phyloP scores from a whole-genome alignment of 1,140 invertebrate species.

The Ceratoteleas bidentatus region DNA sequence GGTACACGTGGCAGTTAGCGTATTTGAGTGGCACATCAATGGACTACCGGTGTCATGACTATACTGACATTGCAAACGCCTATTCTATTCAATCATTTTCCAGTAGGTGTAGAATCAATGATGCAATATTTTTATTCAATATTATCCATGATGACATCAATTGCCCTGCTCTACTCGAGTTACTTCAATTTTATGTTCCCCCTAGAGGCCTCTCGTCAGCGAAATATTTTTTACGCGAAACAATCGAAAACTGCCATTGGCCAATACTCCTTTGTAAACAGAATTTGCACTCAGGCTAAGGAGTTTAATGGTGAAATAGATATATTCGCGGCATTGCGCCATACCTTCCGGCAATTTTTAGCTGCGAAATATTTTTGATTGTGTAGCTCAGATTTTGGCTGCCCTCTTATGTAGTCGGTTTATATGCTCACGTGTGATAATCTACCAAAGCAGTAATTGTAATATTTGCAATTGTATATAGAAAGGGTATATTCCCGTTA shows the following conservation, averaged over 20 bases:
- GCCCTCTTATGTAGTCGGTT: not conserved
- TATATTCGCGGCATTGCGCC: too few species aligned
- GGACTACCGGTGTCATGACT: not conserved
- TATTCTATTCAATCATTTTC: not conserved
- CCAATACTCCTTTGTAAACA: too few species aligned
- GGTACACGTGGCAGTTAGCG: not conserved
- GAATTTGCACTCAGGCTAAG: too few species aligned
- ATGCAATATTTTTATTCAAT: not conserved
- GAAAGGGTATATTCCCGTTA: not conserved
- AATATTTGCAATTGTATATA: not conserved
- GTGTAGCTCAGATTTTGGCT: not conserved
- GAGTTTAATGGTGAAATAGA: too few species aligned
- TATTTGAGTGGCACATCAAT: not conserved
- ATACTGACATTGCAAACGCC: not conserved
- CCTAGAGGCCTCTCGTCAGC: too few species aligned
- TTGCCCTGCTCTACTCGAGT: not conserved
- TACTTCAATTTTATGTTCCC: not conserved
- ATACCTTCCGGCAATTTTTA: too few species aligned
- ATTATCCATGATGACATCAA: not conserved
- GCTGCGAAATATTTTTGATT: too few species aligned
- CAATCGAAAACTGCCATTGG: too few species aligned
- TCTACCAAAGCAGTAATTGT: not conserved
- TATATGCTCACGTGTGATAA: too few species aligned
- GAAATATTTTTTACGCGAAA: too few species aligned
- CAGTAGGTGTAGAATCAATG: not conserved